These are phyloP conservation scores for Cyanoderma ruficeps DNA, from an alignment of 2,113 vertebrate genomes.

Conservation along the genomic window DNA sequence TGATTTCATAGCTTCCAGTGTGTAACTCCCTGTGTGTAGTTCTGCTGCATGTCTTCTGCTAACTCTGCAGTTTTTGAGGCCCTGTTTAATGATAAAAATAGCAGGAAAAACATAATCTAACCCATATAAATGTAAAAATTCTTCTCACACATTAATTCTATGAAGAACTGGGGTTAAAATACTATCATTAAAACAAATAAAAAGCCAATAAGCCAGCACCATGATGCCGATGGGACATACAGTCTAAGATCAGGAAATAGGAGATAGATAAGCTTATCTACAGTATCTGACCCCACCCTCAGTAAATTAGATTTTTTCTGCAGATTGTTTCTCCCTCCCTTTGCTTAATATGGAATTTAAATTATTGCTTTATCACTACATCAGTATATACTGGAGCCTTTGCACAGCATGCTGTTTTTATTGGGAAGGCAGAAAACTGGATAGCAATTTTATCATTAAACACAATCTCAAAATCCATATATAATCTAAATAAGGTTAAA, in stretches of 20 bases:
- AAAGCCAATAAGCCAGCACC: background rate
- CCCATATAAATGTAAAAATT: background rate
- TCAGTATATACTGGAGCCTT: background rate
- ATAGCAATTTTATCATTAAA: background rate
- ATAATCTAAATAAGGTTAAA: background rate
- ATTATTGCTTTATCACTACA: background rate
- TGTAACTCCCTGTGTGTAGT: background rate
- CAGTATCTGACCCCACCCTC: background rate
- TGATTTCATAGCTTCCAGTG: background rate
- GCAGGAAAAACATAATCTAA: background rate
- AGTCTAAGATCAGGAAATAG: background rate
- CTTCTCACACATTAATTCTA: background rate
- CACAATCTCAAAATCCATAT: background rate
- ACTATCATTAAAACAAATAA: background rate
- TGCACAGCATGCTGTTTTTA: background rate
- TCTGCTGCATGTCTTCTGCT: background rate
- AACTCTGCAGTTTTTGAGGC: background rate
- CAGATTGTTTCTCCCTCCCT: background rate
- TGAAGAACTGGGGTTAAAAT: background rate
- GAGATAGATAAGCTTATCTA: background rate
- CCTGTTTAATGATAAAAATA: background rate
- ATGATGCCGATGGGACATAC: background rate
- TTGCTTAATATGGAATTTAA: background rate
- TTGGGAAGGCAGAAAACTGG: background rate
- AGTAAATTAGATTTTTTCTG: background rate